phyloP scores from a whole-genome alignment of 2,797 vertebrate genomes.

The Myiotriccus ornatus region DNA sequence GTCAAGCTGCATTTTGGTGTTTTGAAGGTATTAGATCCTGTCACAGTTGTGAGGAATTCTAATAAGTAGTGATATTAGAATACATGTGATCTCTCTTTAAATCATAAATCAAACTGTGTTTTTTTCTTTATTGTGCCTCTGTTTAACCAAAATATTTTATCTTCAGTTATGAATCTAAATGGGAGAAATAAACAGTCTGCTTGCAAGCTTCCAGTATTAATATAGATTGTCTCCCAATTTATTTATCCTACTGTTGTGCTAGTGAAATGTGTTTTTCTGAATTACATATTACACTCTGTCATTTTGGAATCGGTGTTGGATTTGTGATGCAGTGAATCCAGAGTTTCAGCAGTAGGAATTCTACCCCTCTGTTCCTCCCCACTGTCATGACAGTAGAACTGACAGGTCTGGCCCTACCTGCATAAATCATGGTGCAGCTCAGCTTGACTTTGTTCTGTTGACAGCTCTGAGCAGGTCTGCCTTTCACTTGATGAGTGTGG shows the following conservation, averaged over 20 bases:
- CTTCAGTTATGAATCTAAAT: background rate
- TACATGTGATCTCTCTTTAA: background rate
- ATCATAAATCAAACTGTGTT: background rate
- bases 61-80: background rate
- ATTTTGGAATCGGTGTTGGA: background rate
- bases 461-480: constrained; percentile 39
- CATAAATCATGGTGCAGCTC: constrained; percentile 3
- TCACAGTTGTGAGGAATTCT: background rate
- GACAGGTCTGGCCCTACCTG: constrained; percentile 50
- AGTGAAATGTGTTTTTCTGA: background rate
- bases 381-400: constrained; percentile 7
- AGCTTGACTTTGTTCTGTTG: constrained; percentile 37
- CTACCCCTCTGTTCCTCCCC: background rate
- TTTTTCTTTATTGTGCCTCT: background rate
- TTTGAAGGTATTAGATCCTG: background rate
- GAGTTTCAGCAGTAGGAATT: background rate
- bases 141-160: constrained; percentile 19
- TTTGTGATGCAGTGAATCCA: background rate
- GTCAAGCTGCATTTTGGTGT: background rate
- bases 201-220: background rate
- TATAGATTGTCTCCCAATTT: constrained; percentile 2
- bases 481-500: background rate
- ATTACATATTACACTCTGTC: constrained; percentile 7
- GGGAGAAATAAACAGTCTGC: background rate
- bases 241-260: constrained; percentile 2